A percentile compares a stretch with the other conserved stretches of the same genome.
Conservation (phyloP, 2,797 vertebrate species). For the Gallinago nigripennis region DNA sequence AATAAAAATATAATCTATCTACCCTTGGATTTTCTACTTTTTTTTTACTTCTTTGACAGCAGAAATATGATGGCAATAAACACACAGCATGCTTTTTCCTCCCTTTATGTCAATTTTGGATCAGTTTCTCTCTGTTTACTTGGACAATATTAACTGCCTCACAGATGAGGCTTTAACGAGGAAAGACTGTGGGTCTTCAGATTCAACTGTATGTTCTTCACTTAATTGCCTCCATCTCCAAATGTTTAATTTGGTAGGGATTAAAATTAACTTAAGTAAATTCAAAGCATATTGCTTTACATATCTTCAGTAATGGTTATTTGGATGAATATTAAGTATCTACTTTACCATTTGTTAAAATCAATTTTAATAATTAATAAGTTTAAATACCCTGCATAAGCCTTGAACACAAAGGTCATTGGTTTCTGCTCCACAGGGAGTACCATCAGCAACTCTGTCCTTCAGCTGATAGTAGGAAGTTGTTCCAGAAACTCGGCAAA, state of each 20-base stretch:
- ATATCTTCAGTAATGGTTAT: neutral
- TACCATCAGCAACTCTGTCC: slow-evolving; percentile 92
- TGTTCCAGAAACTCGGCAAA: slow-evolving; percentile 93
- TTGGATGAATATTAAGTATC: neutral
- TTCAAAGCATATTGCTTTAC: neutral
- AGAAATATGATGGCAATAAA: neutral
- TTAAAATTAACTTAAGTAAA: neutral
- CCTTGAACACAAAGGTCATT: slow-evolving; percentile 98
- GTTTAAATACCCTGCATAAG: slow-evolving; percentile 90
- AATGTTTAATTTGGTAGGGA: neutral
- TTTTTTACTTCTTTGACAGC: neutral
- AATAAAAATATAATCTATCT: neutral
- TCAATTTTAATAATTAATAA: slow-evolving; percentile 31
- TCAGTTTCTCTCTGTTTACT: neutral
- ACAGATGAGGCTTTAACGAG: neutral
- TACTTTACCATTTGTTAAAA: slow-evolving; percentile 6
- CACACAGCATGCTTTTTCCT: neutral
- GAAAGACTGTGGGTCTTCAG: neutral
- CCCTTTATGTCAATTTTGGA: neutral
- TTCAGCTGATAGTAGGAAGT: slow-evolving; percentile 94
- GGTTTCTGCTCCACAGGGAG: slow-evolving; percentile 91
- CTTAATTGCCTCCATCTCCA: neutral
- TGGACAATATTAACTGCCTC: neutral
- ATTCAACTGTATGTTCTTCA: neutral
- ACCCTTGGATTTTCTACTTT: neutral